Evolutionary conservation across 2,113 vertebrate genomes (phyloP), one percentile per base, ranked within the genome.

Genomic region (Notarius lentiginosus): DNA sequence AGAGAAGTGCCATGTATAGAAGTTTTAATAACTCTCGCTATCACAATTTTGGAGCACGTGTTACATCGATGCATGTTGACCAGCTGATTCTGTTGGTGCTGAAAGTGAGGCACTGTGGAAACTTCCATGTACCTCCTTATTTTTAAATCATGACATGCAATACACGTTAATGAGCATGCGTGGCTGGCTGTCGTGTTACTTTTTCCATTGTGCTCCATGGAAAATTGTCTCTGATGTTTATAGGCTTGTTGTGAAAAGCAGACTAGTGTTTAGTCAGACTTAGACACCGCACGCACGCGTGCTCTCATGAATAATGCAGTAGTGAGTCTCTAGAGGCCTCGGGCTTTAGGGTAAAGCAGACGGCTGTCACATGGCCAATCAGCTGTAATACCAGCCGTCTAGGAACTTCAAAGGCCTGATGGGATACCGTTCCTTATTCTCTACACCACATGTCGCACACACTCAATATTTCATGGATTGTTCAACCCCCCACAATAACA

Each of bases 301-400:
- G 1, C 30, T n/a, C 87, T 79, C 68, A 87, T 88, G 76, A 84
- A 89, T 89, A 85, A 88, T 88, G 82, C 84, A 91, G 58, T 12
- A 85, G 60, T 27, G 41, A 17, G 68, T 87, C 90, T 84, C 84
- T 47, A 27, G 82, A 83, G 88, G 66, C 75, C 84, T 89, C 24
- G 41, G 47, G 86, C 72, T 75, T 72, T 49, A 75, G 79, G 85
- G 61, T 65, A 79, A 72, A 79, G 61, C 87, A 84, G 87, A 83
- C 58, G 82, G 79, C 82, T 88, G 88, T 88, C 88, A 88, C 84
- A 20, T 83, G 41, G 76, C 86, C 80, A 87, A 65, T 90, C 88
- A 86, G 81, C 84, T 84, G 81, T 70, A 84, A 84, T 89, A 80
- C 51, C 88, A 75, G 65, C 81, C 55, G 65, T 70, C 86, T 51